Evolutionary conservation across 2,797 vertebrate species (phyloP), one percentile per base, ranked within the genome.

Genomic region (Orestias chungarensis): DNA sequence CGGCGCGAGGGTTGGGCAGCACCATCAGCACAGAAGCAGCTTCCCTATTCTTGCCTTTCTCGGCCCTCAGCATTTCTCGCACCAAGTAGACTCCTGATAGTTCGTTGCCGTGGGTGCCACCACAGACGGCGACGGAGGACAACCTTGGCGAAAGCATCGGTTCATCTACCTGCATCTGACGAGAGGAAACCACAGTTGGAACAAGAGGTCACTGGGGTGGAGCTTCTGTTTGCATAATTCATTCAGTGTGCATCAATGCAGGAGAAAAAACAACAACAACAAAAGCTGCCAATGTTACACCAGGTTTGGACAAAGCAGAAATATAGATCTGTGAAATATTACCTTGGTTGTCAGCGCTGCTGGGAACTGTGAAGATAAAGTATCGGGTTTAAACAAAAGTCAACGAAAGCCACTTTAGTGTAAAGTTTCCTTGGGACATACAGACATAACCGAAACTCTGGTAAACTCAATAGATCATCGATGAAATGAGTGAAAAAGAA

Each of bases 21-120:
- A 96, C 87, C 0, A 90, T 85, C 52, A 78, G n/a, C 79, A 93
- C 71, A 0, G 89, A 79, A 57, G 72, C 27, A 0, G 68, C 25
- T 33, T 80, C 75, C 18, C 75, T 72, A 0, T 76, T 82, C 57
- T 89, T 86, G 6, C 86, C 18, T 1, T 85, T 73, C 12, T 79
- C 73, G 55, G 73, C 87, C 18, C 88, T 93, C 23, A 89, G 74
- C 87, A 93, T 88, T 82, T 95, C 92, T 66, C 82, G 89, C 74
- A 86, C 93, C 84, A 97, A 87, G 81, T 89, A 93, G 70, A 96
- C 82, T 0, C 96, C 96, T 0, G 94, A 92, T 80, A 97, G 89
- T 89, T 97, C 96, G 4, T 96, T 95, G 70, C 96, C 96, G 12
- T 97, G 96, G 57, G 95, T 96, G 50, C 96, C 96, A 0, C 95